Percentiles rank a stretch among this genome's conserved stretches.
Conservation (phyloP, 2,113 vertebrate genomes). For the Atrichornis clamosus region DNA sequence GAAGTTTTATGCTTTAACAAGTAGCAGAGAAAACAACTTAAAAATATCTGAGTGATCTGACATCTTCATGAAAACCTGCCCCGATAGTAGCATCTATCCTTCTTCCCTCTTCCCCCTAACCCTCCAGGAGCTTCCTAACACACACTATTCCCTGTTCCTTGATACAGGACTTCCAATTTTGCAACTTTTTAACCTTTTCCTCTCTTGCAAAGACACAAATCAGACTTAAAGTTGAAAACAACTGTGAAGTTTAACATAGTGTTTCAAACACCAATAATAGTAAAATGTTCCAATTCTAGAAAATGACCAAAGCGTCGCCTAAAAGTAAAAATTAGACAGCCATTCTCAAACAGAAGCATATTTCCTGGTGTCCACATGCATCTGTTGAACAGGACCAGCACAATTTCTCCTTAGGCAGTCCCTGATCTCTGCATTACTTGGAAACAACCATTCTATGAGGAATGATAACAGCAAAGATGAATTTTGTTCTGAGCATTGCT, state of each 20-base stretch:
- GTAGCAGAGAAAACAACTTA: not conserved
- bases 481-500: not conserved
- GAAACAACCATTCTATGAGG: not conserved
- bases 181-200: not conserved
- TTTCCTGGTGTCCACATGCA: not conserved
- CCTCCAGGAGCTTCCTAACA: not conserved
- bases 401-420: not conserved
- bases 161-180: not conserved
- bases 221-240: not conserved
- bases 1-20: not conserved
- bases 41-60: not conserved
- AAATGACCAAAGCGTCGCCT: not conserved
- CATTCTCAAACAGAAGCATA: not conserved
- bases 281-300: not conserved
- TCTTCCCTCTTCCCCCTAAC: not conserved
- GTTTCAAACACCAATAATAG: not conserved
- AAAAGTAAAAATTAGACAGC: not conserved
- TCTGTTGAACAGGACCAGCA: not conserved
- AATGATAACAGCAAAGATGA: not conserved
- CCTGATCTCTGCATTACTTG: not conserved
- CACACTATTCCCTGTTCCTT: not conserved
- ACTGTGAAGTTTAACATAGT: not conserved
- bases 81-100: not conserved
- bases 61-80: not conserved
- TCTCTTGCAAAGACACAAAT: not conserved